These are phyloP conservation scores for Pammene fasciana DNA, from an alignment of 2,888 invertebrate species.

Conservation along the genomic window DNA sequence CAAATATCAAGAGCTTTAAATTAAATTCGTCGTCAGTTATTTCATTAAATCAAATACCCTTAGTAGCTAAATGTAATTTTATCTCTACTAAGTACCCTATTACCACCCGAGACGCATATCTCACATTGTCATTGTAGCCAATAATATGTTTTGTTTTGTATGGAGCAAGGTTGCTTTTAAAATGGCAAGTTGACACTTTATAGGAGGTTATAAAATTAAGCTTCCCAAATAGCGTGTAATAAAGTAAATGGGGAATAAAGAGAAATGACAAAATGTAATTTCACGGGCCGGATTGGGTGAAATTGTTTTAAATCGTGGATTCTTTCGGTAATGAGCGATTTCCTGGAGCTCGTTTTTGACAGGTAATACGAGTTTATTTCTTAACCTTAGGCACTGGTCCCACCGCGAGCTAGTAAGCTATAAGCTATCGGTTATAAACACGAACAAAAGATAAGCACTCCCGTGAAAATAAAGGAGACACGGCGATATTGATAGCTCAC, in stretches of 20 bases:
- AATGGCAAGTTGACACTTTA: not conserved
- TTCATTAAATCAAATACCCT: not conserved
- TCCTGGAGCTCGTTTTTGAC: not conserved
- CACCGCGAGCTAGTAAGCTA: too few species aligned
- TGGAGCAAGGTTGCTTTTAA: not conserved
- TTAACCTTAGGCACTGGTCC: too few species aligned
- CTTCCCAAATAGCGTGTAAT: constrained; percentile 22
- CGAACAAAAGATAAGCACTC: too few species aligned
- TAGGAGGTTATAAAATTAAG: constrained; percentile 8
- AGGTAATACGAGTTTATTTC: constrained; percentile 18
- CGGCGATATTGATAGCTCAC: too few species aligned
- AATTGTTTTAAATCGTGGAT: constrained; percentile 20
- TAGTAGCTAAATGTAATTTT: constrained; percentile 5
- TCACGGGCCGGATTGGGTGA: constrained; percentile 8
- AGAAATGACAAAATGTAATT: constrained; percentile 32
- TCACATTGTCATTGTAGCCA: not conserved
- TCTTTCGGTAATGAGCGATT: constrained; percentile 13
- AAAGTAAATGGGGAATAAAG: constrained; percentile 37
- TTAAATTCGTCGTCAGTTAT: not conserved
- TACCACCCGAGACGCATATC: not conserved
- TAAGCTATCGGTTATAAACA: too few species aligned
- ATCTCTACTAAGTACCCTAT: not conserved
- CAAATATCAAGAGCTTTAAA: not conserved
- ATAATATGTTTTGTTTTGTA: not conserved
- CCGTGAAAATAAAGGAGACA: too few species aligned